phyloP scores from a whole-genome alignment of 2,113 vertebrate species.

The Poicephalus meyeri region DNA sequence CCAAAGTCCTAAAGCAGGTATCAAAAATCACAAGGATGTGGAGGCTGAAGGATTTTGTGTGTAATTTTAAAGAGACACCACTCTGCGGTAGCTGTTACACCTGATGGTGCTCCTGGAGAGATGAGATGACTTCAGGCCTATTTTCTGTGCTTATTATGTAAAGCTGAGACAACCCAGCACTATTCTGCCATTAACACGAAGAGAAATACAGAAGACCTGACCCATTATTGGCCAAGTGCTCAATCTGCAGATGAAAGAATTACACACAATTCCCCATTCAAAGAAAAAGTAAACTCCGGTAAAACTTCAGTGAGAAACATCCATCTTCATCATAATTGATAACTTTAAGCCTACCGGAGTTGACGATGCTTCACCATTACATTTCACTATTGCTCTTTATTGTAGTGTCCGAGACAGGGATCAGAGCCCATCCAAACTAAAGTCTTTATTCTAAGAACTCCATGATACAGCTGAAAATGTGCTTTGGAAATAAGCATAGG shows the following conservation, averaged over 20 bases:
- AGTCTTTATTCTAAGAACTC: neutral
- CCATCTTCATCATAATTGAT: neutral
- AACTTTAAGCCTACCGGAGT: neutral
- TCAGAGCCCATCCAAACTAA: neutral
- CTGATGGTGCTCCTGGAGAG: neutral
- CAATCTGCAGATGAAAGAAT: neutral
- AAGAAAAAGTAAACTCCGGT: neutral
- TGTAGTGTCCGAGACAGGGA: too few species aligned
- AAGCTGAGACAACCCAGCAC: neutral
- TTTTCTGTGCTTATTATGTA: neutral
- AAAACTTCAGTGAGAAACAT: neutral
- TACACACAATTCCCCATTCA: too few species aligned
- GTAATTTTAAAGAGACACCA: neutral
- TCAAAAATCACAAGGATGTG: accelerated
- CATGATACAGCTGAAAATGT: neutral
- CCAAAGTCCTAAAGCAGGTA: too few species aligned
- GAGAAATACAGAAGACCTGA: neutral
- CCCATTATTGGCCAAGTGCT: neutral
- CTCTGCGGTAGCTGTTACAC: neutral
- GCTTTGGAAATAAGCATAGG: neutral
- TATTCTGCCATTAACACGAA: accelerated
- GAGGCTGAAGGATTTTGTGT: neutral
- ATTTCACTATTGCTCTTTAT: neutral
- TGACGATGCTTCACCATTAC: neutral
- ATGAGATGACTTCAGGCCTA: neutral